Evolutionary conservation across 2,888 invertebrate species (phyloP).

Genomic region (Nomada ferruginata): DNA sequence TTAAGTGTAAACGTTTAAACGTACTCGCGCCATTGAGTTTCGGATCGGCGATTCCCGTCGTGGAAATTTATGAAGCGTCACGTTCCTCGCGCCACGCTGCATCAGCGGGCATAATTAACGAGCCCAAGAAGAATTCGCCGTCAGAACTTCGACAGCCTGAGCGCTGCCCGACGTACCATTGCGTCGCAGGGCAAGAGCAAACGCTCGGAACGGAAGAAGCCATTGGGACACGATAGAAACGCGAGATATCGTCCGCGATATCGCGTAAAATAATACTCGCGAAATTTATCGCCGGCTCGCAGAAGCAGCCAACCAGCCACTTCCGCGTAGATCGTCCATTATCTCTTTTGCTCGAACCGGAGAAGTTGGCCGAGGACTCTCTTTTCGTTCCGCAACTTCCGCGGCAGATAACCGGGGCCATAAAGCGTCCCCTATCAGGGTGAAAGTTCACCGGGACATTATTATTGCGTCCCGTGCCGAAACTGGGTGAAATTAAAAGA

Average conservation of each 20-base stretch:
- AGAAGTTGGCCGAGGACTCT: slow-evolving; percentile 40
- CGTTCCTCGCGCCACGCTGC: slow-evolving; percentile 11
- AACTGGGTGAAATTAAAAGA: slow-evolving; percentile 74
- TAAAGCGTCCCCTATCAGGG: slow-evolving; percentile 54
- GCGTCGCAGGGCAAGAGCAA: slow-evolving; percentile 11
- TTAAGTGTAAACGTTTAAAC: slow-evolving; percentile 59
- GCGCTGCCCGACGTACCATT: neutral
- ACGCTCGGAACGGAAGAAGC: neutral
- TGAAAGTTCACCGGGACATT: slow-evolving; percentile 62
- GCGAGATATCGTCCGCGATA: slow-evolving; percentile 31
- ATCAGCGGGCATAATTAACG: slow-evolving; percentile 43
- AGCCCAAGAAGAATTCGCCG: neutral
- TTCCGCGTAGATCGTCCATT: slow-evolving; percentile 50
- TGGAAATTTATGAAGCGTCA: slow-evolving; percentile 50
- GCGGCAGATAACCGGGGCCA: slow-evolving; percentile 55
- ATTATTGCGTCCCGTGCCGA: slow-evolving; percentile 62
- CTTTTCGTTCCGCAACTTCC: slow-evolving; percentile 60
- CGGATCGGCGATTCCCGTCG: slow-evolving; percentile 35
- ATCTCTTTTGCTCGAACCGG: slow-evolving; percentile 36
- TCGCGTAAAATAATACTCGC: slow-evolving; percentile 48
- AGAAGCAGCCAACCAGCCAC: slow-evolving; percentile 24
- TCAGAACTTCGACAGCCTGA: neutral
- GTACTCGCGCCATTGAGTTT: slow-evolving; percentile 43
- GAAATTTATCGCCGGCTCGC: slow-evolving; percentile 48
- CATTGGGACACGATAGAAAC: slow-evolving; percentile 20